Evolutionary conservation across 2,888 invertebrate species (phyloP).

Genomic region (Seladonia tumulorum): DNA sequence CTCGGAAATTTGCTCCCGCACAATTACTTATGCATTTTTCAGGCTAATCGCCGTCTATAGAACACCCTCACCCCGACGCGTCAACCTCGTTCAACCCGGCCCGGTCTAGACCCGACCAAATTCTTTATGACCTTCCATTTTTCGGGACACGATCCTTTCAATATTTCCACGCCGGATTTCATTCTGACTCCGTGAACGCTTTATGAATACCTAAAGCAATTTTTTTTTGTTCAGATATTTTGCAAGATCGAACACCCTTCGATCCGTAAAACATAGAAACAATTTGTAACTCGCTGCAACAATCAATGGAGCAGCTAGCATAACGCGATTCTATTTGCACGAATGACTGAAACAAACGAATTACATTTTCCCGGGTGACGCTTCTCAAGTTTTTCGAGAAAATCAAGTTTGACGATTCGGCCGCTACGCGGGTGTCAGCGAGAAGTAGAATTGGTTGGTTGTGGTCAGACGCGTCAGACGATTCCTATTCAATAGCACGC

Average conservation of each 20-base stretch:
- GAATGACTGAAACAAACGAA: too few species aligned
- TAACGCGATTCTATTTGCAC: too few species aligned
- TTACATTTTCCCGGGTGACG: too few species aligned
- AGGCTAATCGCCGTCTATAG: slow-evolving; percentile 38
- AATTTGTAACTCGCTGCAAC: not conserved
- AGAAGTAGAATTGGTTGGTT: not conserved
- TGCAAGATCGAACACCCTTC: not conserved
- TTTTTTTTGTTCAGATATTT: not conserved
- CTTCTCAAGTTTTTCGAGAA: too few species aligned
- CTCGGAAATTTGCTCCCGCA: slow-evolving; percentile 32
- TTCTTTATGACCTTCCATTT: slow-evolving; percentile 1
- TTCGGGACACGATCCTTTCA: not conserved
- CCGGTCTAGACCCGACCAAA: not conserved
- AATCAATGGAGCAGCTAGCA: too few species aligned
- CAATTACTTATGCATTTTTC: slow-evolving; percentile 34
- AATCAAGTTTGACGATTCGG: too few species aligned
- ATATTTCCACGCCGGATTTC: not conserved
- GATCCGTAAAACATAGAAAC: not conserved
- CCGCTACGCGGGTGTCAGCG: not conserved
- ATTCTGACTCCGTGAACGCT: not conserved
- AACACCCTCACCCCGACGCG: not conserved
- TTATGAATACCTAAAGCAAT: not conserved
- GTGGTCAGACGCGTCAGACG: not conserved
- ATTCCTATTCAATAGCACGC: not conserved
- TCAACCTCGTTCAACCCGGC: not conserved